phyloP scores from a whole-genome alignment of 2,113 vertebrate species.

The Clinocottus analis region DNA sequence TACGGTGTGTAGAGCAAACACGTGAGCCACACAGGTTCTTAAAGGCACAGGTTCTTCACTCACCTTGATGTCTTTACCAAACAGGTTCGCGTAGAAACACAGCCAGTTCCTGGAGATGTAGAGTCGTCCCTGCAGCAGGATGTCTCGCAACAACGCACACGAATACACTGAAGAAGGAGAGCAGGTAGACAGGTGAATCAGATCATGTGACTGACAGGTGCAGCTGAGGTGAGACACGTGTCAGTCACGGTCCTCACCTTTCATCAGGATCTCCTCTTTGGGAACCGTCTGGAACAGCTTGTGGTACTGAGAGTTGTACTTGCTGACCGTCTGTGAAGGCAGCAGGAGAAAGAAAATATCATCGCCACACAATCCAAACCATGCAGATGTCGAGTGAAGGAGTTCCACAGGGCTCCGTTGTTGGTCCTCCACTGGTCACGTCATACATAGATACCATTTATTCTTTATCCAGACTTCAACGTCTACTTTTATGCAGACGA shows the following conservation, averaged over 20 bases:
- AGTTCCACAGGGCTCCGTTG: not conserved
- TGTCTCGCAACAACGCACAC: slow-evolving; percentile 93
- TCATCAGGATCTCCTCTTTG: slow-evolving; percentile 89
- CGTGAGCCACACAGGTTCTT: too few species aligned
- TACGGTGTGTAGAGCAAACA: too few species aligned
- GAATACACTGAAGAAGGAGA: slow-evolving; percentile 87
- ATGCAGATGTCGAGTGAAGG: not conserved
- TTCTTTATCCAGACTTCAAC: too few species aligned
- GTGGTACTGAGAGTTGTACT: slow-evolving; percentile 94
- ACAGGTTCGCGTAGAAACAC: slow-evolving; percentile 97
- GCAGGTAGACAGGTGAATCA: not conserved
- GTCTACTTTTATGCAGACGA: too few species aligned
- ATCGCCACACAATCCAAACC: not conserved
- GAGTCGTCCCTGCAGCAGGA: slow-evolving; percentile 95
- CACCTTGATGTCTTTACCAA: slow-evolving; percentile 98
- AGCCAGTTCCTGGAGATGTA: slow-evolving; percentile 98
- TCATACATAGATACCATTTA: too few species aligned
- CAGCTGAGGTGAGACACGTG: not conserved
- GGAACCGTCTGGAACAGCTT: slow-evolving; percentile 92
- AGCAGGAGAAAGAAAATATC: not conserved
- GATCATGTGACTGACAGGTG: not conserved
- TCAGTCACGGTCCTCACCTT: slow-evolving; percentile 79
- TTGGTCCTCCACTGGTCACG: not conserved
- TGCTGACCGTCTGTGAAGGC: slow-evolving; percentile 85
- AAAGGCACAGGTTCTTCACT: not conserved